Evolutionary conservation across 2,113 vertebrate species (phyloP).

Genomic region (Nanorana parkeri): DNA sequence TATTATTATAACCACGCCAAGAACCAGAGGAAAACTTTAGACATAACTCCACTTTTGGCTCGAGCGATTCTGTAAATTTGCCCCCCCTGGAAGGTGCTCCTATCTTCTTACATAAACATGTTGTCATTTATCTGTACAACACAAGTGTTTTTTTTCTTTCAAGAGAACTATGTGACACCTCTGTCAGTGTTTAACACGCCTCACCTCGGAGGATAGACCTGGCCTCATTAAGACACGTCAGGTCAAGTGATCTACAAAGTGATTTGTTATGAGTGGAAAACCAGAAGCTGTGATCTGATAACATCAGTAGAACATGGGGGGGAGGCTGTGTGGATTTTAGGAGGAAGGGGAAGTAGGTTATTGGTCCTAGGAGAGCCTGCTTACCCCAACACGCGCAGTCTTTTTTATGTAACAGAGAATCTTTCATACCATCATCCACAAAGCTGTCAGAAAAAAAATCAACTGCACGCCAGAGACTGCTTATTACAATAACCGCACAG

Average conservation of each 20-base stretch:
- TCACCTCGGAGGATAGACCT: background rate
- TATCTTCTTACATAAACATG: slow-evolving; percentile 6
- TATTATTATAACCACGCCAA: too few relatives aligned
- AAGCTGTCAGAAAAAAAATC: too few relatives aligned
- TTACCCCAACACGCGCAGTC: too few relatives aligned
- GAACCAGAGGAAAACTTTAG: too few relatives aligned
- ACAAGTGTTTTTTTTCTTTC: background rate
- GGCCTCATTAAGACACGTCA: background rate
- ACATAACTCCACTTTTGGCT: too few relatives aligned
- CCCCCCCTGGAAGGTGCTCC: background rate
- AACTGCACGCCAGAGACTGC: too few relatives aligned
- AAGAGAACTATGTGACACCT: background rate
- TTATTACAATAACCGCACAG: too few relatives aligned
- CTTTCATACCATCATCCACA: too few relatives aligned
- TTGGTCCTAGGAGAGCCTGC: too few relatives aligned
- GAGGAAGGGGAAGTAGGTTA: too few relatives aligned
- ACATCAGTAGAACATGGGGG: background rate
- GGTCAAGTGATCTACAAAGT: slow-evolving; percentile 24
- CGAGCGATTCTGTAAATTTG: too few relatives aligned
- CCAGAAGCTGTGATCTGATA: background rate
- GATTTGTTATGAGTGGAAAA: slow-evolving; percentile 19
- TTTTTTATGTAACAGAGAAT: too few relatives aligned
- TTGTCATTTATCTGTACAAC: background rate
- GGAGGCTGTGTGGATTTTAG: background rate
- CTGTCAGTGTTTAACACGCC: background rate